Evolutionary conservation across 2,888 invertebrate species (phyloP).

Genomic region (Hydrotaea diabolus): DNA sequence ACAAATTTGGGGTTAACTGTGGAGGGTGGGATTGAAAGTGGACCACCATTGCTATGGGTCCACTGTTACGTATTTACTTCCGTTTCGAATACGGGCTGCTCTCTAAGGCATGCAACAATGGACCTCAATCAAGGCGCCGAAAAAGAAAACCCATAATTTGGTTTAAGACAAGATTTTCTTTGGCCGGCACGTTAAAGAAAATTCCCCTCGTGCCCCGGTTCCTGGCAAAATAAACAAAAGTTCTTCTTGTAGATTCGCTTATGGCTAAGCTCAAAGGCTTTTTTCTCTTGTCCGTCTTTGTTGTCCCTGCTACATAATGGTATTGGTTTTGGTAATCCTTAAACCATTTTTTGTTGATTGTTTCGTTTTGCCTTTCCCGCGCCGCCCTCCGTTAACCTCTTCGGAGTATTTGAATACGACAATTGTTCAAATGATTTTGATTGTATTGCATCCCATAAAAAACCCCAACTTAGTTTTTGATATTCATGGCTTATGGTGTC

Average conservation of each 20-base stretch:
- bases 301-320: background rate
- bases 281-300: background rate
- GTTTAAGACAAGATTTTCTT: constrained; percentile 6
- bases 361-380: background rate
- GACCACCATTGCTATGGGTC: no score
- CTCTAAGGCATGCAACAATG: background rate
- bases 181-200: background rate
- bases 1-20: constrained; percentile 46
- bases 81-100: background rate
- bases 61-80: no score
- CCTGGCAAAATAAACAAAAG: background rate
- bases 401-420: constrained; percentile 2
- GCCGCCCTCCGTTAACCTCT: background rate
- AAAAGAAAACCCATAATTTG: constrained; percentile 41
- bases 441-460: background rate
- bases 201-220: background rate
- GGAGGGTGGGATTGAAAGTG: background rate
- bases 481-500: constrained; percentile 17
- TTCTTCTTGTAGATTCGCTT: background rate
- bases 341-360: constrained; percentile 14
- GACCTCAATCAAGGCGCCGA: constrained; percentile 41
- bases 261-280: background rate
- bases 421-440: constrained; percentile 11
- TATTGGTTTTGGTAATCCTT: constrained; percentile 33
- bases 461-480: constrained; percentile 17